These are phyloP conservation scores for Athene cunicularia DNA, from an alignment of 2,113 vertebrate genomes.

Conservation along the genomic window DNA sequence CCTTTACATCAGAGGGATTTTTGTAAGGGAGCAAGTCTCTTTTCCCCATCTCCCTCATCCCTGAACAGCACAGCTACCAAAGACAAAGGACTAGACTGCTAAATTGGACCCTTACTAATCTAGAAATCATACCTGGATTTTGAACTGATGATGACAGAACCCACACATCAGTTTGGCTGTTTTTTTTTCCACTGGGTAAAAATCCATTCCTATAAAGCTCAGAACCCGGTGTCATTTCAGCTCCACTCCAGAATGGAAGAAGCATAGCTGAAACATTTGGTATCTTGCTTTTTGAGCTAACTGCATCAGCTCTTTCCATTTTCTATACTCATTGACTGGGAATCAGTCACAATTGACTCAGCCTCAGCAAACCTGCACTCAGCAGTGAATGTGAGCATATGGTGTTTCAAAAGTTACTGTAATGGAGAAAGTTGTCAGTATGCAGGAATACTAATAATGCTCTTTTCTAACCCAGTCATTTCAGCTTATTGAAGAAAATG, in stretches of 20 bases:
- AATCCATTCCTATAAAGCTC: not conserved
- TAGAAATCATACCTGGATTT: not conserved
- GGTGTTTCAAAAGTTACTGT: not conserved
- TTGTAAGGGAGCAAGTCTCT: not conserved
- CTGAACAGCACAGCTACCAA: not conserved
- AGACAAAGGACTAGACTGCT: not conserved
- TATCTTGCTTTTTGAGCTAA: not conserved
- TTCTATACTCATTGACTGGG: not conserved
- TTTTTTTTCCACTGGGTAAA: not conserved
- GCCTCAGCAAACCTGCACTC: not conserved
- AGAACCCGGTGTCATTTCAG: not conserved
- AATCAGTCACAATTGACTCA: not conserved
- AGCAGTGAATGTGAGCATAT: not conserved
- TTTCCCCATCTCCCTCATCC: not conserved
- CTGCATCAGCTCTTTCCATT: not conserved
- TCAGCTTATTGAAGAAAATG: constrained; percentile 92
- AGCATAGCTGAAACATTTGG: not conserved
- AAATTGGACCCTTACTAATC: not conserved
- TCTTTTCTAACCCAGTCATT: constrained; percentile 37
- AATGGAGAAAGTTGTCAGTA: not conserved
- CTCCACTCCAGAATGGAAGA: not conserved
- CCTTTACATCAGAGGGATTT: not conserved
- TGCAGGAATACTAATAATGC: not conserved
- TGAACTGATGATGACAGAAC: not conserved
- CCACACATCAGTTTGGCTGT: not conserved